Evolutionary conservation across 2,113 vertebrate genomes (phyloP), one percentile per base, ranked within the genome.

Genomic region (Cariama cristata): DNA sequence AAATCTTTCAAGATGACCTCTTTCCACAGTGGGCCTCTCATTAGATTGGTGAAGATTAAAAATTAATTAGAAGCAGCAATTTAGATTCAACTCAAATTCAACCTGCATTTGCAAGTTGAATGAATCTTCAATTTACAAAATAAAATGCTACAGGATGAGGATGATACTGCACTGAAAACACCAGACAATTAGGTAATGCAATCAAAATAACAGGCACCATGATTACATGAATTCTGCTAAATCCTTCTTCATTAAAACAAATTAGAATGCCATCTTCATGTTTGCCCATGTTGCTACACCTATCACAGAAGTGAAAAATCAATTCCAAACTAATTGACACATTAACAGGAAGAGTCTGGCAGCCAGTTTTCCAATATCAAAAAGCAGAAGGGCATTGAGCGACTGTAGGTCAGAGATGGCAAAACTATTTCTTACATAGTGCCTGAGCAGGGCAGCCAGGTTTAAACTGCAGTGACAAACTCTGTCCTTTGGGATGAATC

Each of bases 241-340:
- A 66, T 19, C 28, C 18, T 55, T 23, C 12, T 83, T 86, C 63
- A 84, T 77, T 83, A 72, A 49, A 84, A 59, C 40, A 72, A 92
- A 81, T 91, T 55, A 71, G 47, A 89, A 79, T 89, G n/a, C 27
- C 22, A 30, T 38, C 6, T 16, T 71, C 38, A 33, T 71, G 60
- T 91, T 86, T 86, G 38, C 9, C 8, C 8, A 13, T 23, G 18
- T 71, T 76, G 14, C 47, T 94, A 77, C 75, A 92, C 53, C 62
- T 93, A 33, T 42, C 28, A 52, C 67, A 52, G 88, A 95, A 94
- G 33, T 45, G 45, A 93, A 81, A 94, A 94, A 94, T 66, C 77
- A 90, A 53, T 90, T 90, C 79, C 59, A 97, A 84, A 88, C 66
- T 80, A 97, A 77, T 23, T 94, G 95, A 96, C 68, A 64, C 12